Base-by-base conservation (phyloP, 2,888 invertebrate genomes). In the Andrena flavipes region DNA sequence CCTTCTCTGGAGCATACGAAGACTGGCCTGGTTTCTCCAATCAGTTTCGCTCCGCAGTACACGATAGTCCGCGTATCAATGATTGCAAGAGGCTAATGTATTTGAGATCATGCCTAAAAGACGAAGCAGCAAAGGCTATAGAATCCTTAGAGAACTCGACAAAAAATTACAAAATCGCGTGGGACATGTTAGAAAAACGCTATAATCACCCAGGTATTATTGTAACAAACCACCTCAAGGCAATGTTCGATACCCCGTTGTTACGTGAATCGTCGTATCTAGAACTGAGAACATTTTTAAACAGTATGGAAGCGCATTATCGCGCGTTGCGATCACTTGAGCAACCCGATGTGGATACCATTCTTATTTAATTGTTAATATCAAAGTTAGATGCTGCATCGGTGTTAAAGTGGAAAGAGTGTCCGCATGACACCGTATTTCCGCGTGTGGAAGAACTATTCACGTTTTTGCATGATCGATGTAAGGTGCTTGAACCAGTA, bases 51-150 rank as follows among this genome's bases (percentile, higher is more conserved):
- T 10, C 35, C 35, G 2, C 35, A 10, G 35, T 35, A 35, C 35
- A 35, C 2, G 35, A 35, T 35, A 35, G 35, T 35, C 35, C 35
- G 35, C 10, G 10, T 35, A 35, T 35, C 10, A 8, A 35, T 10
- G 8, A 35, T 35, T 35, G 35, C 33, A 62, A 35, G 29, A 62
- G 33, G n/a, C 23, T 73, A 4, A 62, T 78, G 68, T 73, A 73
- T 68, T 54, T 73, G 7, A 20, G 68, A 29, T 78, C 78, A 0
- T 78, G 78, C 26, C 16, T 73, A 16, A 54, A 23, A 1, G 67
- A 23, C 8, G 60, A 72, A 33, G 64, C 77, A 0, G 65, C 65
- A 0, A 10, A 26, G 6, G 16, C 8, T 0, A 65, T 77, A 0
- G 72, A 72, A 30, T 65, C 72, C 0, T 13, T 72, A 10, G 49